A percentile compares a stretch with the other conserved stretches of the same genome.
Evolutionary conservation across 2,113 vertebrate genomes (phyloP).

Genomic region (Python bivittatus): DNA sequence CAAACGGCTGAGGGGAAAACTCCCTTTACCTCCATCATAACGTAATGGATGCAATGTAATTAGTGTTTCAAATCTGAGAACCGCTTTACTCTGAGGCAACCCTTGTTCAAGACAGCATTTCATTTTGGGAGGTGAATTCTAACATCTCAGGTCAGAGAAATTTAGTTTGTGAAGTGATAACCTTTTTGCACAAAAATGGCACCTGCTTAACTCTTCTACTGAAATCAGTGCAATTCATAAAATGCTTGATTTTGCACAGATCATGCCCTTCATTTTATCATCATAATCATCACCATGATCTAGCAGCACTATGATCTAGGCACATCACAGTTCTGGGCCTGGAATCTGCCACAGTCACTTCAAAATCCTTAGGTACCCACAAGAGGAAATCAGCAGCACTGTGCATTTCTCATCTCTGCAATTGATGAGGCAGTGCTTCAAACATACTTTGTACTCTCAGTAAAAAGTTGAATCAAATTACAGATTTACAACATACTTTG

Average conservation of each 20-base stretch:
- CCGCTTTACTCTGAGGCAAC: background rate
- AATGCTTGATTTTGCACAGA: background rate
- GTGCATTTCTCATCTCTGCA: background rate
- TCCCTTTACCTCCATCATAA: background rate
- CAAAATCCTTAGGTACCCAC: background rate
- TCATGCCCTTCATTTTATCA: background rate
- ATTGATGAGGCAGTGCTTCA: background rate
- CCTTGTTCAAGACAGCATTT: background rate
- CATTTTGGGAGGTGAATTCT: background rate
- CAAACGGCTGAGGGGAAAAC: background rate
- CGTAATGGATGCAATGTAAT: background rate
- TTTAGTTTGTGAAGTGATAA: background rate
- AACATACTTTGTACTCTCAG: background rate
- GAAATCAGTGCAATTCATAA: background rate
- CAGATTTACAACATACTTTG: background rate
- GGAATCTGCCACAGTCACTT: background rate
- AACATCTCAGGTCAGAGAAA: background rate
- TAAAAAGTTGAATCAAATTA: background rate
- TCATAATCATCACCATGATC: background rate
- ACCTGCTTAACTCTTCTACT: background rate
- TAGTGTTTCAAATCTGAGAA: background rate
- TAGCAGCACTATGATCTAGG: background rate
- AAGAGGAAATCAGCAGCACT: background rate
- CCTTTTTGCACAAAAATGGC: background rate
- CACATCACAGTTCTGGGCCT: background rate